Evolutionary conservation across 1,140 invertebrate genomes (phyloP).

Genomic region (Ephestia elutella): DNA sequence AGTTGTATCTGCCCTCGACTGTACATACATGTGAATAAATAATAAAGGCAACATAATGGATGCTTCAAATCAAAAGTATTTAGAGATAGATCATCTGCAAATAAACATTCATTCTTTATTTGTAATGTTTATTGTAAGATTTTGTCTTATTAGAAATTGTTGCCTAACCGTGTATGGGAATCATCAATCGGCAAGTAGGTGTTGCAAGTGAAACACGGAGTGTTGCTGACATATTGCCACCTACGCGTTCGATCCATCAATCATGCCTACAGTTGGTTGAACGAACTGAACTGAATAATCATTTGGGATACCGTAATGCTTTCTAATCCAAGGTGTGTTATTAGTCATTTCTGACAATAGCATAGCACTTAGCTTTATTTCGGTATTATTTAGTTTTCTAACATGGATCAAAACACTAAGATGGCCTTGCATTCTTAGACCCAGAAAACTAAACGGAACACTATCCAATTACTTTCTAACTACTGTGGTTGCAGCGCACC

Average conservation of each 20-base stretch:
- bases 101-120: too few species aligned
- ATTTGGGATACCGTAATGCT: conserved; percentile 37
- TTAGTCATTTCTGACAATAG: conserved; percentile 39
- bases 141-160: background rate
- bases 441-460: background rate
- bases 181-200: conserved; percentile 39
- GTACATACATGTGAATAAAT: background rate
- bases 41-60: background rate
- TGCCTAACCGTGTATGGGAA: conserved; percentile 26
- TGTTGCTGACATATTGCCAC: conserved; percentile 38
- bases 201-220: conserved; percentile 38
- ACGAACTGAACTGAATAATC: conserved; percentile 29
- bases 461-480: conserved; percentile 17
- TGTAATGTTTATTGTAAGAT: background rate
- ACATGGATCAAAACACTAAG: background rate
- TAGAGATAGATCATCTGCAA: too few species aligned
- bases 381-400: background rate
- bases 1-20: too few species aligned
- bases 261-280: conserved; percentile 46
- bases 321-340: conserved; percentile 51
- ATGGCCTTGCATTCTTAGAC: background rate
- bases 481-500: conserved; percentile 34
- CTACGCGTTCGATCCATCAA: conserved; percentile 56
- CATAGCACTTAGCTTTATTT: background rate
- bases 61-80: background rate